Evolutionary conservation across 2,113 vertebrate species (phyloP).

Genomic region (Megalops atlanticus): DNA sequence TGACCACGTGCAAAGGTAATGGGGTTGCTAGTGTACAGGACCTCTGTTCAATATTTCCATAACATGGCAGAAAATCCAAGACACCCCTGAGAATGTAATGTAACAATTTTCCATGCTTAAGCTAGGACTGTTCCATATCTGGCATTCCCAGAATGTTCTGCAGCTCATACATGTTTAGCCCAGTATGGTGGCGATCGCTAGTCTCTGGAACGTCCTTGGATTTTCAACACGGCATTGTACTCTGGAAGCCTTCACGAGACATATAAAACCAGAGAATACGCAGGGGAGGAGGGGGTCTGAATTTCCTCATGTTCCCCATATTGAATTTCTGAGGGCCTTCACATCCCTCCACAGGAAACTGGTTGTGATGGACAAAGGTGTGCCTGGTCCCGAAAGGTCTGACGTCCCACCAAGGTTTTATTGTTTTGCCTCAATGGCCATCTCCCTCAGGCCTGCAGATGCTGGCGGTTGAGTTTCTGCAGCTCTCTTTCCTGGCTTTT

Average conservation of each 20-base stretch:
- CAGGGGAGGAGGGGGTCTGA: constrained; percentile 71
- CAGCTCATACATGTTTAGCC: not conserved
- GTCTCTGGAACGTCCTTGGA: constrained; percentile 24
- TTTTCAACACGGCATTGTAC: constrained; percentile 1
- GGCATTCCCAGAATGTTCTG: not conserved
- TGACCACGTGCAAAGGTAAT: not conserved
- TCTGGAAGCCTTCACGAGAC: constrained; percentile 59
- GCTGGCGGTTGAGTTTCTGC: not conserved
- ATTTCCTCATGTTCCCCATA: constrained; percentile 65
- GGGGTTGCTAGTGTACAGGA: too few species aligned
- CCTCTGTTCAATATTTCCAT: too few species aligned
- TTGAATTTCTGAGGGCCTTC: constrained; percentile 63
- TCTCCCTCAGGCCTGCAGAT: not conserved
- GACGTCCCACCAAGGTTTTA: not conserved
- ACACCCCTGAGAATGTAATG: not conserved
- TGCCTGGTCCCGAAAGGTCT: not conserved
- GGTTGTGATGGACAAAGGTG: constrained; percentile 52
- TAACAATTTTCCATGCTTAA: not conserved
- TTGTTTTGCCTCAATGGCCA: not conserved
- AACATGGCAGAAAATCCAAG: too few species aligned
- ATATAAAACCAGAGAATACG: constrained; percentile 75
- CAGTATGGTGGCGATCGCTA: not conserved
- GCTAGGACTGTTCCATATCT: not conserved
- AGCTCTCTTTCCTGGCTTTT: not conserved
- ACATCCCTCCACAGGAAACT: constrained; percentile 63